These are phyloP conservation scores for Melieria crassipennis DNA, from an alignment of 2,888 invertebrate genomes.

Conservation along the genomic window DNA sequence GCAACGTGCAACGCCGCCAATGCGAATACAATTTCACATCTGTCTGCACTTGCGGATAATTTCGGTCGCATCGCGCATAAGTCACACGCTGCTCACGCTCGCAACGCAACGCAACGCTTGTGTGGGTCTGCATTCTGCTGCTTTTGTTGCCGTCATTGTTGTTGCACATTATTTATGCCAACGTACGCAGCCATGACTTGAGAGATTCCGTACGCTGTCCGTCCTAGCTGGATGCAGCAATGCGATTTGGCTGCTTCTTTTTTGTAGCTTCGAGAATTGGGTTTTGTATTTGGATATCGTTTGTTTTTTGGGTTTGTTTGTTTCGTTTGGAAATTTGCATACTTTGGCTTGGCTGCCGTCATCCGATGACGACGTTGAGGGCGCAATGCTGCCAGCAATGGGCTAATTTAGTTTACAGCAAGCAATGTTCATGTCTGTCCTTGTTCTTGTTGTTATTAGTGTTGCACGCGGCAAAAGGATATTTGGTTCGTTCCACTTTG, in stretches of 20 bases:
- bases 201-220: background rate
- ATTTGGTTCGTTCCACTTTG: conserved; percentile 33
- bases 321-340: conserved; percentile 19
- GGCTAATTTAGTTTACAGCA: conserved; percentile 54
- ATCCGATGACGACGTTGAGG: no score
- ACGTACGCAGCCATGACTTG: background rate
- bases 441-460: no score
- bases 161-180: conserved; percentile 26
- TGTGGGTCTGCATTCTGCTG: no score
- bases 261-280: background rate
- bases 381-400: conserved; percentile 5
- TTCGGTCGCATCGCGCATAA: conserved; percentile 47
- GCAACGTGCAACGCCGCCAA: conserved; percentile 30
- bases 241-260: background rate
- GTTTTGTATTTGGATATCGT: background rate
- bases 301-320: conserved; percentile 1
- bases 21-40: conserved; percentile 62
- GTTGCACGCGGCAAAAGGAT: conserved; percentile 9
- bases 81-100: conserved; percentile 52
- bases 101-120: background rate
- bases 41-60: conserved; percentile 59
- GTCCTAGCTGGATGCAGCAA: background rate
- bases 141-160: conserved; percentile 42
- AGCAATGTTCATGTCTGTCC: background rate
- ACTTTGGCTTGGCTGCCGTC: conserved; percentile 9